These are phyloP conservation scores for Phrynocephalus forsythii DNA, from an alignment of 2,797 vertebrate species.

Conservation along the genomic window DNA sequence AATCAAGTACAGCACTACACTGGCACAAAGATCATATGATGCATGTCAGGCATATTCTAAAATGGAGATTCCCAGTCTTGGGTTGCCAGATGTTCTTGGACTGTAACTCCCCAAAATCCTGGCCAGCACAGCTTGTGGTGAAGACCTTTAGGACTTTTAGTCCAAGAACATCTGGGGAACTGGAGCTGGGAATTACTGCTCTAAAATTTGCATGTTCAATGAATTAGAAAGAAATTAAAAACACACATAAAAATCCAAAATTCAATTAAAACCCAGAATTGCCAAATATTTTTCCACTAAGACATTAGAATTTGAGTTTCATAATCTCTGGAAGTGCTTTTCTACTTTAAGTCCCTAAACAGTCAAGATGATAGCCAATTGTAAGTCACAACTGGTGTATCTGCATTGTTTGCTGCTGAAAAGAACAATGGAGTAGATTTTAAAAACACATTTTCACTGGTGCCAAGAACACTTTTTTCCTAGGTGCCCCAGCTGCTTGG, in stretches of 20 bases:
- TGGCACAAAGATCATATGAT: not conserved
- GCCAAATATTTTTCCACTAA: not conserved
- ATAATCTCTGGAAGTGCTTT: not conserved
- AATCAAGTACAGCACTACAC: not conserved
- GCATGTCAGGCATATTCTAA: no score
- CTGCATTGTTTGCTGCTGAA: not conserved
- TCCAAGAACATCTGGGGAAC: no score
- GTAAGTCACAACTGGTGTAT: no score
- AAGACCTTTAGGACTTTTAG: no score
- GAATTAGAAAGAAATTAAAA: not conserved
- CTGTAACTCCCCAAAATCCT: no score
- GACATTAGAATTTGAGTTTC: not conserved
- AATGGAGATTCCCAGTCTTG: no score
- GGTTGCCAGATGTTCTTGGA: no score
- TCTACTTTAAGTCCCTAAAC: not conserved
- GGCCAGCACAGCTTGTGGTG: no score
- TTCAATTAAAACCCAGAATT: not conserved
- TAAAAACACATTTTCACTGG: not conserved
- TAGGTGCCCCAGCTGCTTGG: not conserved
- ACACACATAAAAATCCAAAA: not conserved
- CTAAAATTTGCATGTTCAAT: not conserved
- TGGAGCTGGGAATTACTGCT: no score
- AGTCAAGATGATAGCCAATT: not conserved
- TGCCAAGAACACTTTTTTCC: not conserved
- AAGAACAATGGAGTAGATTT: not conserved